A percentile compares a stretch with the other conserved stretches of the same genome.
Evolutionary conservation across 2,113 vertebrate species (phyloP).

Genomic region (Nesoenas mayeri): DNA sequence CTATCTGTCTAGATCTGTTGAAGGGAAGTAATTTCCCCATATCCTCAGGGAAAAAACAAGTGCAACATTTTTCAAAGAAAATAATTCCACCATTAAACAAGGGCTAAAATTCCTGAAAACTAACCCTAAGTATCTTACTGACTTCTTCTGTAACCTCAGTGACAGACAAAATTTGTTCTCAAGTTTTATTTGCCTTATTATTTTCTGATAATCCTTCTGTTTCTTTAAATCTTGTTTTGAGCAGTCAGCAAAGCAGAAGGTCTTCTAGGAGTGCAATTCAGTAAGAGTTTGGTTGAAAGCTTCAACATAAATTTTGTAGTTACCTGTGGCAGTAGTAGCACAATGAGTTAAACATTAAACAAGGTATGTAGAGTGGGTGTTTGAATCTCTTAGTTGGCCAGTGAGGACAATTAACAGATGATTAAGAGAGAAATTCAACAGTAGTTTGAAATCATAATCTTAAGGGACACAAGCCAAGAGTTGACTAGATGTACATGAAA

Average conservation of each 20-base stretch:
- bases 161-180: not conserved
- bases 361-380: not conserved
- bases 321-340: not conserved
- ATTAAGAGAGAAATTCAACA: not conserved
- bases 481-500: not conserved
- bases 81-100: not conserved
- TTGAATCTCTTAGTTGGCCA: not conserved
- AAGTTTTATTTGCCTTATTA: not conserved
- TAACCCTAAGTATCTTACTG: not conserved
- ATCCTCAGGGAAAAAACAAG: not conserved
- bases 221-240: not conserved
- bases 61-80: not conserved
- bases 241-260: not conserved
- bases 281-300: not conserved
- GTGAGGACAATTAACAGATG: not conserved
- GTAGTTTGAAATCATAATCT: not conserved
- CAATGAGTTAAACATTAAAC: not conserved
- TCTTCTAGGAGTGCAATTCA: not conserved
- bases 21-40: not conserved
- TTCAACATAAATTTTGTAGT: not conserved
- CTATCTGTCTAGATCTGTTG: too few species aligned
- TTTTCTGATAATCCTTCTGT: not conserved
- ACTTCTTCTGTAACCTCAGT: not conserved
- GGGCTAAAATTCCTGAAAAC: not conserved
- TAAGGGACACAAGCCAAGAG: not conserved